Conservation (phyloP, 2,113 vertebrate species). For the Leptosomus discolor region DNA sequence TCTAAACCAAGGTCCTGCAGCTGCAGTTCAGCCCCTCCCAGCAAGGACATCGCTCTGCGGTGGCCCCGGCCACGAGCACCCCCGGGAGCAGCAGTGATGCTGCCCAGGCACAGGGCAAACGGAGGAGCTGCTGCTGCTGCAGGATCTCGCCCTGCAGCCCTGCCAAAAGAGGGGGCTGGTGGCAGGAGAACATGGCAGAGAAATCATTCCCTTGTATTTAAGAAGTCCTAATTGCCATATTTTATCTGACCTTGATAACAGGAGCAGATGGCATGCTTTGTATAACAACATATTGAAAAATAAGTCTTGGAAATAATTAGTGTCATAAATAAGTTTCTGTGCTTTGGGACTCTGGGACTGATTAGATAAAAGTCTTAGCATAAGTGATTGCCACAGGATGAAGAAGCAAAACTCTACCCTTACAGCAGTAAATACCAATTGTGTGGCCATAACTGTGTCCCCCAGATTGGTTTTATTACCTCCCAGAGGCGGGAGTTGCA, state of each 20-base stretch:
- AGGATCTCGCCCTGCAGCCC: neutral
- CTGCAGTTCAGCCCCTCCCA: fast-evolving
- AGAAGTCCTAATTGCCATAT: neutral
- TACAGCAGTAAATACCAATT: neutral
- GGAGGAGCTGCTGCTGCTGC: neutral
- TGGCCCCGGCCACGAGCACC: fast-evolving
- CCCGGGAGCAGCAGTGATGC: fast-evolving
- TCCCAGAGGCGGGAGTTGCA: neutral
- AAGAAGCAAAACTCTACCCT: neutral
- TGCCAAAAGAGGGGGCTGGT: fast-evolving
- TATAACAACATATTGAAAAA: neutral
- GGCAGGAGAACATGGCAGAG: fast-evolving
- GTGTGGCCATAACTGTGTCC: neutral
- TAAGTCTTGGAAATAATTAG: neutral
- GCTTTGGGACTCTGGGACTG: neutral
- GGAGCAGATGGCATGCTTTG: neutral
- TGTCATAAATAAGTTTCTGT: neutral
- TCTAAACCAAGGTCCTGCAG: too few relatives aligned
- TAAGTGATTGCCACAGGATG: neutral
- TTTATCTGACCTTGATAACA: neutral
- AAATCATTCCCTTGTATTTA: fast-evolving
- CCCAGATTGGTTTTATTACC: neutral
- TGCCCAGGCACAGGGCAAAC: fast-evolving
- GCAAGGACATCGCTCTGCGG: fast-evolving
- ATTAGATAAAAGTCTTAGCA: neutral